Evolutionary conservation across 2,113 vertebrate species (phyloP), one percentile per base, ranked within the genome.

Genomic region (Notothenia rossii): DNA sequence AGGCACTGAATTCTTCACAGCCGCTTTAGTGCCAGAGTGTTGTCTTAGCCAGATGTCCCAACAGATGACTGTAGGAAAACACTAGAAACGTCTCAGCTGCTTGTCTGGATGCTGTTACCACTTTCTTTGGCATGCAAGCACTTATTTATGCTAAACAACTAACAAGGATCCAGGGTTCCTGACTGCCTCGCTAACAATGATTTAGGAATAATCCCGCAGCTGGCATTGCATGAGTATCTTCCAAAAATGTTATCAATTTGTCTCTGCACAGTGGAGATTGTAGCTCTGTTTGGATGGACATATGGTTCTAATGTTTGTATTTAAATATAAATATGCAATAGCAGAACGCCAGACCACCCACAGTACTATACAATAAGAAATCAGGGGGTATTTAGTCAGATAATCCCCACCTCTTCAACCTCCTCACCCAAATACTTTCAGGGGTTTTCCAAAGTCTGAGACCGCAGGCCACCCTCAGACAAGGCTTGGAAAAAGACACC

Each of bases 61-160:
- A 59, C 65, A 77, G 59, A 84, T 49, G 63, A 77, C 15, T 80
- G 61, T 59, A 66, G 70, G 80, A 40, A 87, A 89, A 81, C 43
- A 71, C 15, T 58, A 29, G 51, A 72, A 69, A 71, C 64, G 66
- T 83, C 81, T 79, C 72, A 45, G 62, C 58, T 75, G 60, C 53
- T 72, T 58, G 50, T 75, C 67, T 83, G 75, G 55, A 70, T 48
- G 4, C 20, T 69, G 75, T 85, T 83, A 75, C 62, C 72, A 56
- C 71, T 78, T 15, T 25, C 5, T 76, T 71, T 66, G 77, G 49
- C 66, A 51, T 65, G 54, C n/a, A 46, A 4, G 36, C 29, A 58
- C n/a, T 9, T 70, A n/a, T 62, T 78, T 61, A 6, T 25, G 55
- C n/a, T 33, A 49, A 80, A 80, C 65, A 59, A 65, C 62, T 8